Percentiles rank a stretch among this genome's conserved stretches.
Evolutionary conservation across 2,888 invertebrate genomes (phyloP).

Genomic region (Drosophila subquinaria): DNA sequence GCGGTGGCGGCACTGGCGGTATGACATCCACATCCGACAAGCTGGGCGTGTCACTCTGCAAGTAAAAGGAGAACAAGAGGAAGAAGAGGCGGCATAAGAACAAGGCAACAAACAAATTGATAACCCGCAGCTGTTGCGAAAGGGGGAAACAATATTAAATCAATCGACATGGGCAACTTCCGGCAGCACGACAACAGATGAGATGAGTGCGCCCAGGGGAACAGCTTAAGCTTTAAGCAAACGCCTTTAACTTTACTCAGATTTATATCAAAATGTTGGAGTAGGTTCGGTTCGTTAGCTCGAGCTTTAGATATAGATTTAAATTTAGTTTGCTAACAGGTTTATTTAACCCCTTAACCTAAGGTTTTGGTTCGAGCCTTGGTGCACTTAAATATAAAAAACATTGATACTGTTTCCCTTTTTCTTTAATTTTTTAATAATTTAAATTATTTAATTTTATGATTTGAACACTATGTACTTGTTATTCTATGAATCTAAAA

Average conservation of each 20-base stretch:
- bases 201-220: not conserved
- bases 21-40: slow-evolving; percentile 84
- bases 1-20: slow-evolving; percentile 85
- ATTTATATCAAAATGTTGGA: not conserved
- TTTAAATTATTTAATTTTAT: too few relatives aligned
- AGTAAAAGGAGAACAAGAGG: slow-evolving; percentile 16
- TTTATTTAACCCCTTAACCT: too few relatives aligned
- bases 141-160: slow-evolving; percentile 56
- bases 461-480: too few relatives aligned
- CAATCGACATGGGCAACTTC: slow-evolving; percentile 61
- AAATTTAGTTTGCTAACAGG: too few relatives aligned
- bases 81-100: slow-evolving; percentile 21
- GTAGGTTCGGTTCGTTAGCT: too few relatives aligned
- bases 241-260: not conserved
- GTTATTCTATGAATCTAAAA: too few relatives aligned
- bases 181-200: slow-evolving; percentile 17
- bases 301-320: too few relatives aligned
- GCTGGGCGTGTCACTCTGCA: slow-evolving; percentile 83
- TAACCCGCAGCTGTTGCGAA: slow-evolving; percentile 48
- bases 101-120: slow-evolving; percentile 37
- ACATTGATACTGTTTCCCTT: too few relatives aligned
- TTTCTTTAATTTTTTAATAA: too few relatives aligned
- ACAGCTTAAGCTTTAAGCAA: not conserved
- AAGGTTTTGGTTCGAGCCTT: too few relatives aligned
- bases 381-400: too few relatives aligned